phyloP scores from a whole-genome alignment of 2,113 vertebrate genomes.

The Ctenomys sociabilis region DNA sequence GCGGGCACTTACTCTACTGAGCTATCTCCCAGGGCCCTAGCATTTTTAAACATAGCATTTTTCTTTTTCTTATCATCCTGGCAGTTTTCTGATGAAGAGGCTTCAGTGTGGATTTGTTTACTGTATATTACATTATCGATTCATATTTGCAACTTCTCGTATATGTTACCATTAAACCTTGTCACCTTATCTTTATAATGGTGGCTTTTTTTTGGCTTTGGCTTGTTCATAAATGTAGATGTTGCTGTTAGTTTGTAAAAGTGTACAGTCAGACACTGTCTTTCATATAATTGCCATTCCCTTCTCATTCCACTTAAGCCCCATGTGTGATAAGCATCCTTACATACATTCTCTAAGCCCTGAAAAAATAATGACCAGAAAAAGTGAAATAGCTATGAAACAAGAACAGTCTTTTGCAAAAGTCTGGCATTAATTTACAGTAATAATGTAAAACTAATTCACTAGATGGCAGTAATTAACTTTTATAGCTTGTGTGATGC shows the following conservation, averaged over 20 bases:
- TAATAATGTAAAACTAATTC: fast-evolving
- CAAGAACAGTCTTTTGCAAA: background rate
- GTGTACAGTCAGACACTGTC: background rate
- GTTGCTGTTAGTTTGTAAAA: background rate
- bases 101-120: background rate
- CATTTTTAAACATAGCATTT: background rate
- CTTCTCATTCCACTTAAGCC: background rate
- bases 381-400: background rate
- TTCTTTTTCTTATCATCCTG: background rate
- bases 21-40: too few species aligned
- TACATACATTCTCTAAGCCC: background rate
- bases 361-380: background rate
- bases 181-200: background rate
- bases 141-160: background rate
- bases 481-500: fast-evolving
- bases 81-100: background rate
- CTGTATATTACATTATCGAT: background rate
- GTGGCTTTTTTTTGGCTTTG: background rate
- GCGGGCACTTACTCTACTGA: too few species aligned
- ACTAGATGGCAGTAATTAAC: fast-evolving
- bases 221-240: slow-evolving; percentile 6
- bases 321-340: background rate
- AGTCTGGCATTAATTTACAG: too few species aligned
- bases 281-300: background rate
- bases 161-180: background rate